Base-by-base conservation (phyloP, 2,797 vertebrate genomes). In the Spinus pinus region DNA sequence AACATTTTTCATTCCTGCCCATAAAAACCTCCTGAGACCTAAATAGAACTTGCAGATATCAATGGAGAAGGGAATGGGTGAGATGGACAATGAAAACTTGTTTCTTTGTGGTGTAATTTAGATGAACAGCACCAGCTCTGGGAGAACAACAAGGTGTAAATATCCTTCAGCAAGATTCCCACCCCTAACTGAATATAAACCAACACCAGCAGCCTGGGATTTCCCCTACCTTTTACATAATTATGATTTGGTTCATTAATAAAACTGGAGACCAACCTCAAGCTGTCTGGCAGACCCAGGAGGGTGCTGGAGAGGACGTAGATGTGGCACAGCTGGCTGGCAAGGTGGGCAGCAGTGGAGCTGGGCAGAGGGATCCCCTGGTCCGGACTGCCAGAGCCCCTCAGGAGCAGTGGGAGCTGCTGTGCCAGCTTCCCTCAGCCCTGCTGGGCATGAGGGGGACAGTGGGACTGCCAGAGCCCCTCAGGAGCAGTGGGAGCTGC, bases 371-470 rank as follows among this genome's bases (percentile, higher is more conserved):
- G 30, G 57, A 41, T 21, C 5, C 25, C 14, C 25, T 4, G 5
- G 5, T 3, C 1, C 0, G 2, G 15, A 6, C 31, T 31, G 11
- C 7, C 53, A 6, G 44, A 69, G 11, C 18, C 37, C 24, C 37
- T 21, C 37, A 14, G n/a, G 42, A n/a, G 1, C 12, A 12, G 15
- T 0, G 2, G 21, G 12, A 49, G 20, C 54, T 2, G 8, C 46
- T 1, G 8, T 27, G 35, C 7, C 24, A 69, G 21, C 50, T 35
- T 13, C 18, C 42, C 17, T 3, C 39, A 42, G 37, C 60, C 39
- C 65, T 2, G 5, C 28, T 12, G 9, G 14, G 3, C 47, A 27
- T 27, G 25, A 16, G 21, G 37, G 7, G 15, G 56, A 6, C 31
- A 24, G 8, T 27, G 65, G 27, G 5, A 41, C 39, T 15, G 39